Percentiles rank a stretch among this genome's conserved stretches.
Evolutionary conservation across 2,113 vertebrate genomes (phyloP).

Genomic region (Datnioides undecimradiatus): DNA sequence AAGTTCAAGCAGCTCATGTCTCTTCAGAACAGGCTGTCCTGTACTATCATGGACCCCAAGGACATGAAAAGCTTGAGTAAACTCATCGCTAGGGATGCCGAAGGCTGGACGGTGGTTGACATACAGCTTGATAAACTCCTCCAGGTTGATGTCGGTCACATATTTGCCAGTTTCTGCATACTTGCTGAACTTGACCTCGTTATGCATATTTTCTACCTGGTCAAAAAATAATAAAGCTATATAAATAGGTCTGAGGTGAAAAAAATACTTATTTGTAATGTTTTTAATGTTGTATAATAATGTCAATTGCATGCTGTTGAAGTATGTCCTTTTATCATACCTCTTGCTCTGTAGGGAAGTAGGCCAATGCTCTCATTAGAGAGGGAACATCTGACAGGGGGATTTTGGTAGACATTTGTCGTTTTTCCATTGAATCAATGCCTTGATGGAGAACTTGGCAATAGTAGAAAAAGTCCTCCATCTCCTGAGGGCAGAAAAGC

Average conservation of each 20-base stretch:
- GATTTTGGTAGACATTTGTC: slow-evolving; percentile 86
- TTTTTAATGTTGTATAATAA: not conserved
- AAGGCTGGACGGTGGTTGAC: slow-evolving; percentile 91
- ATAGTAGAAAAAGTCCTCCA: slow-evolving; percentile 95
- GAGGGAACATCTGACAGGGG: slow-evolving; percentile 89
- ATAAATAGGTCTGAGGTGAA: not conserved
- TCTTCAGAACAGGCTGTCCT: slow-evolving; percentile 80
- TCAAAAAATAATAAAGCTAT: slow-evolving; percentile 3
- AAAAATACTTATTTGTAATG: not conserved
- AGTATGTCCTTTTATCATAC: slow-evolving; percentile 69
- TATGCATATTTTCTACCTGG: slow-evolving; percentile 92
- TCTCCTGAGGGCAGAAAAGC: slow-evolving; percentile 84
- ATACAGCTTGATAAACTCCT: slow-evolving; percentile 92
- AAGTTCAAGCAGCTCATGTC: slow-evolving; percentile 86
- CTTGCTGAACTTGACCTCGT: slow-evolving; percentile 91
- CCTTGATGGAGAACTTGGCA: slow-evolving; percentile 88
- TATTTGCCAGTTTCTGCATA: slow-evolving; percentile 89
- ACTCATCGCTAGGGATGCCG: slow-evolving; percentile 80
- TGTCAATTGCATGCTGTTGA: not conserved
- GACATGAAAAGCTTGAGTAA: slow-evolving; percentile 83
- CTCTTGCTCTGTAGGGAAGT: slow-evolving; percentile 92
- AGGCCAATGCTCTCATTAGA: slow-evolving; percentile 92
- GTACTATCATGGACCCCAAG: slow-evolving; percentile 82
- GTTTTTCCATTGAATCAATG: slow-evolving; percentile 84
- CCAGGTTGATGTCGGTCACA: slow-evolving; percentile 87